Base-by-base conservation (phyloP, 2,797 vertebrate genomes). In the Buphagus erythrorhynchus region DNA sequence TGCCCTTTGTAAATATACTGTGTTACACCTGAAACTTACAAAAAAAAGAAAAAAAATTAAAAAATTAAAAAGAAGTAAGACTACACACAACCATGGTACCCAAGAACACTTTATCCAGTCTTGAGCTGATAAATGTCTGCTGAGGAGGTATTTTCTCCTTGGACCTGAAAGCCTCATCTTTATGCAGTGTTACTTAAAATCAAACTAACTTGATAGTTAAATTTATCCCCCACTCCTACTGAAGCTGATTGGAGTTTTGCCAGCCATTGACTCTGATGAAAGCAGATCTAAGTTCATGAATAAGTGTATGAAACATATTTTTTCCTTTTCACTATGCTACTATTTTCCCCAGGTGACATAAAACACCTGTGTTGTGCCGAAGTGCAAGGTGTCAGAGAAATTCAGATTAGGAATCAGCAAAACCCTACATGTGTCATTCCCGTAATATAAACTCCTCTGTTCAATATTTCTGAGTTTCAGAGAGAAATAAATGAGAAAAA, bases 1-100 rank as follows among this genome's bases (percentile, higher is more conserved):
- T 96, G 81, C 87, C 71, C 78, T 93, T 65, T n/a, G 95, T 96
- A 95, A 97, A 96, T 84, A 95, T 13, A 89, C 91, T 31, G 92
- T 58, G 58, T 86, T 89, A 97, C 97, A 97, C 96, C 95, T 97
- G 96, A 94, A 94, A 87, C 78, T 57, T 45, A 82, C 25, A 7
- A 26, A 19, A 42, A 17, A 42, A 42, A 42, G 16, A 49, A 58
- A 3, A 31, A 7, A n/a, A 11, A 21, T 9, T 8, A 5, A n/a
- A 55, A 25, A 31, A 11, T 68, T 36, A 49, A 54, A 82, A 68
- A 8, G 22, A 33, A 10, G 17, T 54, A 85, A 77, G 49, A 8
- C 57, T 71, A 45, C 35, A 77, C 48, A 63, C 5, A 77, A 8
- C 51, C 10, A 36, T 68, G 78, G 62, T 76, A 80, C 82, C 69